These are phyloP conservation scores for Mythimna pallens DNA, from an alignment of 2,888 invertebrate genomes.

Conservation along the genomic window DNA sequence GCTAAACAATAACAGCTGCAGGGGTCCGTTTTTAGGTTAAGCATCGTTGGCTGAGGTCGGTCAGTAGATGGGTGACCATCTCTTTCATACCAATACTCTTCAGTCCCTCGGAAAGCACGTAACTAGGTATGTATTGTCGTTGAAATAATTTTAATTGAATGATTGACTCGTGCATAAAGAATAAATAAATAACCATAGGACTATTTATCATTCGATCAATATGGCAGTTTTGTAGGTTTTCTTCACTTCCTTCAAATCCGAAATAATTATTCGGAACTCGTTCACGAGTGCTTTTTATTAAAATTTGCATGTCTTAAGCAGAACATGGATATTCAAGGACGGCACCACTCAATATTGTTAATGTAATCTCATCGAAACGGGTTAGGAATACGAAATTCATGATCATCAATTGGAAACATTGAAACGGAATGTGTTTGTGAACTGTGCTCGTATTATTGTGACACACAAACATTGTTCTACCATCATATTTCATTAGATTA, in stretches of 20 bases:
- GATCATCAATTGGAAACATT: constrained; percentile 13
- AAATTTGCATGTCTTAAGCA: constrained; percentile 43
- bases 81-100: no score
- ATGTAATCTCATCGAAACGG: constrained; percentile 10
- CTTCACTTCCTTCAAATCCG: background rate
- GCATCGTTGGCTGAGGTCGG: no score
- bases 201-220: background rate
- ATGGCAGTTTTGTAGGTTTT: background rate
- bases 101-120: no score
- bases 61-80: no score
- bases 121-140: no score
- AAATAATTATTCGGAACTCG: constrained; percentile 16
- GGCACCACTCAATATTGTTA: constrained; percentile 28
- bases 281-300: constrained; percentile 27
- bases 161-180: no score
- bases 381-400: constrained; percentile 37
- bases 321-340: constrained; percentile 28
- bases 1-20: background rate
- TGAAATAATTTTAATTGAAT: no score
- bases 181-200: no score
- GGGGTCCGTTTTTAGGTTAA: background rate
- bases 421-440: background rate
- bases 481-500: no score
- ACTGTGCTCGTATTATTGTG: no score
- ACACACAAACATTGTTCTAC: no score